These are phyloP conservation scores for Enteromius trimaculatus DNA, from an alignment of 2,797 vertebrate genomes.

Conservation along the genomic window DNA sequence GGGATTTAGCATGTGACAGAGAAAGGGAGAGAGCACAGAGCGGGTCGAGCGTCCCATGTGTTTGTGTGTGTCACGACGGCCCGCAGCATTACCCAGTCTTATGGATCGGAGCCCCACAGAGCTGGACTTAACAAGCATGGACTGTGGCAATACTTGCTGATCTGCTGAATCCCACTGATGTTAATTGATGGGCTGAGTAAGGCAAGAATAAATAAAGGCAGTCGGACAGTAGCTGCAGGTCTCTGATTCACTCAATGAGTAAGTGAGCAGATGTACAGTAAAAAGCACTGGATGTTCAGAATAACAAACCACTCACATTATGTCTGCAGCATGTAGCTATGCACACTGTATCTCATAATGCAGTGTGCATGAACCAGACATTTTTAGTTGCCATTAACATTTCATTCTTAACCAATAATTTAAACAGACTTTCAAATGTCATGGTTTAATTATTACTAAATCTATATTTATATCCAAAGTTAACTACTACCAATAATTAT, in stretches of 20 bases:
- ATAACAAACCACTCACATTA: not conserved
- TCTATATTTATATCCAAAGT: not conserved
- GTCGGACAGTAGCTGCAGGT: conserved; percentile 62
- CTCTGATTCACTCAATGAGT: conserved; percentile 7
- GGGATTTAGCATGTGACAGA: conserved; percentile 64
- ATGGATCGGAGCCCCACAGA: conserved; percentile 68
- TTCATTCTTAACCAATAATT: not conserved
- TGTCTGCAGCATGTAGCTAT: not conserved
- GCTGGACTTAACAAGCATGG: conserved; percentile 68
- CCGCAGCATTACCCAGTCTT: conserved; percentile 59
- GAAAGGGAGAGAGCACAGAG: conserved; percentile 61
- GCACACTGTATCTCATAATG: not conserved
- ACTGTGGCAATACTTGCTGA: conserved; percentile 67
- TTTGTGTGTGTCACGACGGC: conserved; percentile 51
- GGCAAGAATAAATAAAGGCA: conserved; percentile 63
- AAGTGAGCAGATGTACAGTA: not conserved
- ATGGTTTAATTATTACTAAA: not conserved
- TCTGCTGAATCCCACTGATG: conserved; percentile 66
- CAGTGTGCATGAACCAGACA: not conserved
- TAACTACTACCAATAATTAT: not conserved
- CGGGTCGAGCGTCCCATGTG: conserved; percentile 57
- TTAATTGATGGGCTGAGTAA: conserved; percentile 68
- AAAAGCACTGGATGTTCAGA: not conserved
- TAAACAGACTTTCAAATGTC: not conserved
- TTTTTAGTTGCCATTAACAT: not conserved